Base-by-base conservation (phyloP, 2,113 vertebrate genomes). In the Scomber japonicus region DNA sequence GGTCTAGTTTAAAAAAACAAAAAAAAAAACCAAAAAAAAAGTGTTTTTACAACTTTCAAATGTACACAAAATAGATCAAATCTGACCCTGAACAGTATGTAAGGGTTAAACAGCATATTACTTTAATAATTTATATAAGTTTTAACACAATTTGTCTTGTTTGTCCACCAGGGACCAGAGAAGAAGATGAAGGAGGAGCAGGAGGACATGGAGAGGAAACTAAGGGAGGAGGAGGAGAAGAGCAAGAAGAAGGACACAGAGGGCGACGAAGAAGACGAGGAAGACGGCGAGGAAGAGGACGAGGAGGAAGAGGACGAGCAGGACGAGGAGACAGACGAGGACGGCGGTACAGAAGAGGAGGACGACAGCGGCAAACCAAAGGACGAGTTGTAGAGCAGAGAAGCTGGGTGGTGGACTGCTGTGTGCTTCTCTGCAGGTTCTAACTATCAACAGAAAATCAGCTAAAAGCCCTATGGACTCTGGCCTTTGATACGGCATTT, bases 151-250 rank as follows among this genome's bases (percentile, higher is more conserved):
- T 5, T 0, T 51, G 11, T 40, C 5, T 12, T 51, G 5, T 54
- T 56, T 30, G 2, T 19, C 13, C 24, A 19, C 12, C 61, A 94
- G 92, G 92, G 48, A 50, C 89, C 88, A 48, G 93, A 94, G 85
- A 91, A 92, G 83, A 94, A 92, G 48, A 94, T 94, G 93, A 94
- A 84, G 76, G 79, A 92, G 0, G 87, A 85, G 13, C 90, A 89
- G 77, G 90, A 93, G 1, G 90, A 83, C 44, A 55, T 82, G n/a
- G 87, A 89, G 10, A 55, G 89, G 79, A 92, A 93, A 53, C 44
- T 88, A 30, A 89, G 89, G 51, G 90, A 91, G 59, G 84, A 90
- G 24, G 94, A 94, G 21, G 93, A 94, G 71, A 90, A 94, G 80
- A 92, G 81, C 69, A 93, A 93, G 53, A 91, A 91, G 13, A 81